phyloP scores from a whole-genome alignment of 2,113 vertebrate genomes.

The Clupea harengus region DNA sequence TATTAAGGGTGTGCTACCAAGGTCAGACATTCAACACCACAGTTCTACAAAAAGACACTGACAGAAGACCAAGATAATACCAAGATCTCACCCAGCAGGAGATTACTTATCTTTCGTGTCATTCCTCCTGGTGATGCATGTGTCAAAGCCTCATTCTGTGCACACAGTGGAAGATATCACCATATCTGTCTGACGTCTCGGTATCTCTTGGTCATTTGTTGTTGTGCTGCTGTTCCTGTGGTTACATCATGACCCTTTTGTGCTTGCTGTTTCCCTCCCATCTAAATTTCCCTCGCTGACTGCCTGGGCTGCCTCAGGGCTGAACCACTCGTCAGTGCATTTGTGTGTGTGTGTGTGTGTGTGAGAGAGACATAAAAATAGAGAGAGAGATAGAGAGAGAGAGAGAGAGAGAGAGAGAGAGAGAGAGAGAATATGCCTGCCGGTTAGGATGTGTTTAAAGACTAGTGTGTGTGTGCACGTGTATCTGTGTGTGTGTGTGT shows the following conservation, averaged over 20 bases:
- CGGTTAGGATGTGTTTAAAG: not conserved
- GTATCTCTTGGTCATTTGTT: not conserved
- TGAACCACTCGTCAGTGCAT: not conserved
- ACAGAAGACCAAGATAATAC: not conserved
- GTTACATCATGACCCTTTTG: constrained; percentile 42
- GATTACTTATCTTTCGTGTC: not conserved
- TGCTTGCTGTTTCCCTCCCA: constrained; percentile 30
- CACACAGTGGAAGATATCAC: not conserved
- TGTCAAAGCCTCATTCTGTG: not conserved
- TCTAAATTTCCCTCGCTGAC: constrained; percentile 18
- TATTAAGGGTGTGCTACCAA: not conserved
- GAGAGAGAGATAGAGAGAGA: constrained; percentile 22
- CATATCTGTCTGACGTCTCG: not conserved
- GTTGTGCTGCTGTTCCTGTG: constrained; percentile 27
- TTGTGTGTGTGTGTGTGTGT: not conserved
- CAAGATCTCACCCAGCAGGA: not conserved
- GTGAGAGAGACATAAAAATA: constrained; percentile 24
- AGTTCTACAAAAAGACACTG: not conserved
- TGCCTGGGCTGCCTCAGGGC: constrained; percentile 24
- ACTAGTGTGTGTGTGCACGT: not conserved
- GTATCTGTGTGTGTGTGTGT: not conserved
- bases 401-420: not conserved
- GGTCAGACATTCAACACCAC: constrained; percentile 1
- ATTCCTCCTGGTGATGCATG: not conserved
- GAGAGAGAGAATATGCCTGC: not conserved